Base-by-base conservation (phyloP, 2,797 vertebrate genomes). In the Xyrichtys novacula region DNA sequence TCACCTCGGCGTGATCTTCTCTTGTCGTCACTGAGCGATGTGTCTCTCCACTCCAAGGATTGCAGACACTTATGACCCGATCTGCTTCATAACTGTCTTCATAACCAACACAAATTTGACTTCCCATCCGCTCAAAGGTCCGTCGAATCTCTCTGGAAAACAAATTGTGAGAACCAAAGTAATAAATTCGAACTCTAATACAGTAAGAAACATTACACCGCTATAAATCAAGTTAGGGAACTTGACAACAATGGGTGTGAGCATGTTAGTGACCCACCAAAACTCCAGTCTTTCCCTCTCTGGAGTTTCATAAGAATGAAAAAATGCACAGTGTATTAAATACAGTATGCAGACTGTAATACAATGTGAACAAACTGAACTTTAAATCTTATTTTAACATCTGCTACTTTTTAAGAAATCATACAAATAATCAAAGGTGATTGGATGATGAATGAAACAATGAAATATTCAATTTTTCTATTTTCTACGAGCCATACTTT, bases 111-210 rank as follows among this genome's bases (percentile, higher is more conserved):
- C 49, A 68, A 66, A 65, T 71, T 77, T 25, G 58, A 78, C 57
- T 78, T 60, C 59, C 70, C 10, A n/a, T 29, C 62, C 52, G 77
- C 75, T 78, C 64, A 76, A 56, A 79, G 75, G 60, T 84, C 73
- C 40, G 22, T 40, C 70, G 38, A 50, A 60, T 81, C 81, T 84
- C 83, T 73, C 53, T 15, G 78, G 85, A 84, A 87, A 85, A 85
- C 69, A 75, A 78, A 71, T 53, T 75, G 67, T 63, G 46, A 80
- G 65, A 76, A 78, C 49, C 54, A 69, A 79, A 74, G 56, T 69
- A 85, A 91, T 87, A 88, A 85, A 86, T 85, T 82, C 26, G 58
- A 68, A 53, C 58, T 70, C 71, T 84, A 77, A 84, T 75, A 81
- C 67, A 77, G 54, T 38, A 61, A 77, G 86, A 89, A 89, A 90